Conservation (phyloP, 2,888 invertebrate species). For the Limenitis camilla region DNA sequence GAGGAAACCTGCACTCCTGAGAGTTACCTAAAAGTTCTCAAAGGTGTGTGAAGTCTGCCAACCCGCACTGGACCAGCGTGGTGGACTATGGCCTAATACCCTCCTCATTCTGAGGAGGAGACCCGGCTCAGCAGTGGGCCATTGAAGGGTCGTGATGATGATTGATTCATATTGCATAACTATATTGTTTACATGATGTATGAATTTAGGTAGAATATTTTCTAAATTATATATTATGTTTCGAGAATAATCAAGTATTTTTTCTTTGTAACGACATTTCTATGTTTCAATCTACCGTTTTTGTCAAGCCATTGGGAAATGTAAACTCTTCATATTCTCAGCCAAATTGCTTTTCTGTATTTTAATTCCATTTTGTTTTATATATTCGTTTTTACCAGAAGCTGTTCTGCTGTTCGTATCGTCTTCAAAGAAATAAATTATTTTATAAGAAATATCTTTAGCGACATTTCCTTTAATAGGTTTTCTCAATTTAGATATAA, state of each 20-base stretch:
- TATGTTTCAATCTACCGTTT: slow-evolving; percentile 15
- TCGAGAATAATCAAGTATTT: neutral
- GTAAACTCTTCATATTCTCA: no score
- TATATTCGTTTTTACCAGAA: slow-evolving; percentile 18
- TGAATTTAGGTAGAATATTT: neutral
- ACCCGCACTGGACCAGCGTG: no score
- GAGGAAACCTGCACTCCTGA: no score
- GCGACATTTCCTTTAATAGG: neutral
- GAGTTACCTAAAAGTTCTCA: no score
- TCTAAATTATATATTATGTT: slow-evolving; percentile 1
- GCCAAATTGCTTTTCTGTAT: slow-evolving; percentile 19
- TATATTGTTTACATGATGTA: slow-evolving; percentile 6
- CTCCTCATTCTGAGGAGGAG: no score
- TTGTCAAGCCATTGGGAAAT: slow-evolving; percentile 11
- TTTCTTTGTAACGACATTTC: slow-evolving; percentile 2
- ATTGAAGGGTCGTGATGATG: no score
- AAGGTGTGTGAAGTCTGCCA: no score
- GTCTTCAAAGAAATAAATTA: slow-evolving; percentile 20
- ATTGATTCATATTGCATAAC: neutral
- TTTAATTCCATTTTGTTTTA: slow-evolving; percentile 7
- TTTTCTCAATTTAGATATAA: neutral
- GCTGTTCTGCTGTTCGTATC: slow-evolving; percentile 13
- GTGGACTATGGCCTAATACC: no score
- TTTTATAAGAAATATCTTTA: slow-evolving; percentile 13
- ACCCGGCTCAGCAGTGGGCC: no score